Percentiles rank a stretch among this genome's conserved stretches.
phyloP scores from a whole-genome alignment of 2,113 vertebrate species.

The Neolamprologus cancellatus region DNA sequence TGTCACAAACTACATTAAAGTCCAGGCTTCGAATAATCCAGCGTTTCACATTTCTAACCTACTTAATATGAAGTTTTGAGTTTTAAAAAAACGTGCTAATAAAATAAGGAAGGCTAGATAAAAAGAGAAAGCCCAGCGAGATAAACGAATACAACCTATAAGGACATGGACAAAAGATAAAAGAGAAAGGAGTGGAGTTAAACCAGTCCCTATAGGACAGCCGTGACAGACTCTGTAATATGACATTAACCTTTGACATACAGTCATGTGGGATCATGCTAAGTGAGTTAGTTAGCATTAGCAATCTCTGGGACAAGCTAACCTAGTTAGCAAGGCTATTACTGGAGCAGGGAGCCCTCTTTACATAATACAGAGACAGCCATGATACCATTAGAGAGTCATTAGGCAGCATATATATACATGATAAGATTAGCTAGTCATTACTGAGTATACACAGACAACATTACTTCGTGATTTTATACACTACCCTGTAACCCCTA shows the following conservation, averaged over 20 bases:
- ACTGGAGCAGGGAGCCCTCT: conserved; percentile 62
- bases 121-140: neutral
- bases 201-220: conserved; percentile 4
- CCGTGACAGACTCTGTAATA: conserved; percentile 14
- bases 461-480: conserved; percentile 23
- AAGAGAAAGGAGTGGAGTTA: conserved; percentile 8
- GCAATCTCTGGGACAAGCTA: conserved; percentile 57
- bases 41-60: neutral
- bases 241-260: conserved; percentile 54
- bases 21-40: neutral
- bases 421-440: conserved; percentile 62
- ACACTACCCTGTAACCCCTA: conserved; percentile 21
- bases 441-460: conserved; percentile 44
- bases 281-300: conserved; percentile 64
- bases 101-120: neutral
- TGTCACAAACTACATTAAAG: neutral
- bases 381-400: conserved; percentile 64
- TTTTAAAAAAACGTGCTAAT: neutral
- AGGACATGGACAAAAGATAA: neutral
- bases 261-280: conserved; percentile 36
- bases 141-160: neutral
- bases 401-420: conserved; percentile 55
- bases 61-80: neutral
- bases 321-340: conserved; percentile 63
- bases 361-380: conserved; percentile 63